Conservation (phyloP, 2,797 vertebrate species). For the Mormyrus hasselquistii region DNA sequence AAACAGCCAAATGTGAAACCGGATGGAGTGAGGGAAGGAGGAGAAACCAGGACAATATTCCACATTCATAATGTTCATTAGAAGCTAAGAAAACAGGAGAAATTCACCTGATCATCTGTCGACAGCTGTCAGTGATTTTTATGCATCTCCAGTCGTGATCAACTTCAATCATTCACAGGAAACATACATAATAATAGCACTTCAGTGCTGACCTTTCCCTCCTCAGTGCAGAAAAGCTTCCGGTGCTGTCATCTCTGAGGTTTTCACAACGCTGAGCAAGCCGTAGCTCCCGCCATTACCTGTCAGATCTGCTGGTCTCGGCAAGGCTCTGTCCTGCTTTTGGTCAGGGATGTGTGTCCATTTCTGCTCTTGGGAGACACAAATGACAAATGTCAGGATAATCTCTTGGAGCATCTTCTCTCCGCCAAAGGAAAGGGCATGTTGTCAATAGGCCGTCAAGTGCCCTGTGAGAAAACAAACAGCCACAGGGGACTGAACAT, state of each 20-base stretch:
- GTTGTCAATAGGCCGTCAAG: not conserved
- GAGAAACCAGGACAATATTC: not conserved
- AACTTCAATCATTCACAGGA: not conserved
- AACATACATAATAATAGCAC: not conserved
- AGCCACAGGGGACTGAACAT: not conserved
- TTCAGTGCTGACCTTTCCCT: not conserved
- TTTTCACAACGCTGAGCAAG: not conserved
- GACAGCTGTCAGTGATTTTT: not conserved
- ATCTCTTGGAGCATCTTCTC: not conserved
- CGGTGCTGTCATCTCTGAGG: not conserved
- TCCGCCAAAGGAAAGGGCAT: not conserved
- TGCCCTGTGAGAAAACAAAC: not conserved
- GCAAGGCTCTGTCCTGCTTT: not conserved
- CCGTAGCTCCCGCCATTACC: not conserved
- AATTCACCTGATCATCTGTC: not conserved
- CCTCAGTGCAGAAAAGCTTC: not conserved
- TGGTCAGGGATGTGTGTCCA: not conserved
- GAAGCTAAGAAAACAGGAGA: not conserved
- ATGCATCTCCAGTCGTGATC: not conserved
- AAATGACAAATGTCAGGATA: not conserved
- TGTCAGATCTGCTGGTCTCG: not conserved
- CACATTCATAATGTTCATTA: not conserved
- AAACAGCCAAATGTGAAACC: not conserved
- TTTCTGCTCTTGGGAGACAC: not conserved
- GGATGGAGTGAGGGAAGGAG: not conserved